phyloP scores from a whole-genome alignment of 2,113 vertebrate species.

The Empidonax traillii region DNA sequence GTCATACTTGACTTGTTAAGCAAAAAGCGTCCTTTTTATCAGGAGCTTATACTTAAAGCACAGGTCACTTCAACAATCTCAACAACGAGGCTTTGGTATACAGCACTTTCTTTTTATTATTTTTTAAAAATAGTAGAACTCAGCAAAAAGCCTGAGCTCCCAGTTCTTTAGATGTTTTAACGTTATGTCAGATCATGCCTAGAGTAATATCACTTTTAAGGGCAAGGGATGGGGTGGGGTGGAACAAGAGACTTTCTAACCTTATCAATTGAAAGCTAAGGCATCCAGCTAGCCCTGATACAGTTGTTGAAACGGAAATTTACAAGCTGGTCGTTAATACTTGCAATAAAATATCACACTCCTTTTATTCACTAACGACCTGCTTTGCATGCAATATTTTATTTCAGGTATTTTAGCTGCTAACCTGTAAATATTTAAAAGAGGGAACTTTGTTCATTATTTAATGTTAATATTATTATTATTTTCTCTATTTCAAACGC shows the following conservation, averaged over 20 bases:
- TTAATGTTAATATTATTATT: constrained; percentile 50
- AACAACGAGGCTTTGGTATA: constrained; percentile 71
- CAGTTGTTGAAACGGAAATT: constrained; percentile 60
- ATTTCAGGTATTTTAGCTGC: constrained; percentile 67
- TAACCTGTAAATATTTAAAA: constrained; percentile 74
- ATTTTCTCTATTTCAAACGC: constrained; percentile 78
- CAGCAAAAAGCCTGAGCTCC: constrained; percentile 49
- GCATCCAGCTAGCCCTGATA: constrained; percentile 67
- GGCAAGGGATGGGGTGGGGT: background rate
- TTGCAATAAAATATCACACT: constrained; percentile 69
- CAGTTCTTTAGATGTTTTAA: constrained; percentile 53
- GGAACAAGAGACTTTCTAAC: constrained; percentile 27
- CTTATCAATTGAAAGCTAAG: constrained; percentile 55
- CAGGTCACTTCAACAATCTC: constrained; percentile 63
- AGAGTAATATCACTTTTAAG: constrained; percentile 46
- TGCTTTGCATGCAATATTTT: constrained; percentile 67
- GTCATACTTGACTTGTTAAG: constrained; percentile 64
- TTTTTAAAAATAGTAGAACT: constrained; percentile 58
- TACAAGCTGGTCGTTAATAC: constrained; percentile 65
- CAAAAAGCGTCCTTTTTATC: constrained; percentile 60
- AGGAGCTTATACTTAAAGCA: constrained; percentile 64
- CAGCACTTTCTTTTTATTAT: constrained; percentile 63
- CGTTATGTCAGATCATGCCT: constrained; percentile 58
- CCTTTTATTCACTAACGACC: constrained; percentile 30
- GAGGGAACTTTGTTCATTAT: constrained; percentile 68